Base-by-base conservation (phyloP, 2,888 invertebrate genomes). In the Rugalucina vietnamica region DNA sequence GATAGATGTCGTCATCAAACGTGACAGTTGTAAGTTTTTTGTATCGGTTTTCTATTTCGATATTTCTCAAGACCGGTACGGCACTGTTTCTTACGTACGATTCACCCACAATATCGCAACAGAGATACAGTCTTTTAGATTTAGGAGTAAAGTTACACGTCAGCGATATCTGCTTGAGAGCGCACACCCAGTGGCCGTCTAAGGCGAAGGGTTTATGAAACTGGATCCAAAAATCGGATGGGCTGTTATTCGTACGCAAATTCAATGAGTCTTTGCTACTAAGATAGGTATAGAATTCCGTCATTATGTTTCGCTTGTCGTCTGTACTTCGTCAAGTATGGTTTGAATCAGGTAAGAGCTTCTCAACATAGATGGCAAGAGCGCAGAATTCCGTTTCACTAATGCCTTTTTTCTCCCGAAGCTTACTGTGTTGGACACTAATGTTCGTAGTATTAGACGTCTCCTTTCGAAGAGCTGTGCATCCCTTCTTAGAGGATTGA, bases 101-200 rank as follows among this genome's bases (percentile, higher is more conserved):
- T 27, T 81, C 73, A 50, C 73, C 34, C 21, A 76, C 60, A 3
- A 81, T n/a, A 65, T 81, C 77, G 73, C 57, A 72, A 43, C 82
- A 82, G 14, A 82, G n/a, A 32, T 82, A 82, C 21, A 82, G 65
- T 70, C 77, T 65, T 36, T 29, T 39, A 29, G 43, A 43, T 60
- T 49, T 79, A 3, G 76, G 79, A 29, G 24, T 71, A 82, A 82
- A 82, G 29, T 82, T 50, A 36, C 81, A 78, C 24, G 50, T 54
- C 14, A 79, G 24, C 4, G 79, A 32, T n/a, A 82, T 54, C 65
- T 79, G 82, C 36, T 21, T 72, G 29, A 84, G n/a, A 10, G 54
- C 79, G 27, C 78, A 82, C 21, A 14, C 50, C 86, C 78, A 79
- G 14, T 71, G 29, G 32, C 82, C 77, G n/a, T 87, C 81, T 27